Evolutionary conservation across 2,888 invertebrate species (phyloP).

Genomic region (Cerastis rubricosa): DNA sequence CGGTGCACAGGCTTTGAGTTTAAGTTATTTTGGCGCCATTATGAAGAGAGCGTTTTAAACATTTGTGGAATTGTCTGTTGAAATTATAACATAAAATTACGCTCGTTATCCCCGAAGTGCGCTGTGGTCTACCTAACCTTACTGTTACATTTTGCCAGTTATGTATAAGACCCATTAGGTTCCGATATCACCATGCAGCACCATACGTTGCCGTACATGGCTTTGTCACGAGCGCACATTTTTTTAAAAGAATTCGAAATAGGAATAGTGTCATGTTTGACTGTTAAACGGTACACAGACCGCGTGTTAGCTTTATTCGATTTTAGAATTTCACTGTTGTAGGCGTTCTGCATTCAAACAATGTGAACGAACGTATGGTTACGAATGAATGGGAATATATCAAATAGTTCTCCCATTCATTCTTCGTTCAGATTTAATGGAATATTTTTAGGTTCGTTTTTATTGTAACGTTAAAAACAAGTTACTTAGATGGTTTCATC

Average conservation of each 20-base stretch:
- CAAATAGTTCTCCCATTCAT: conserved; percentile 27
- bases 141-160: too few relatives aligned
- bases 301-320: conserved; percentile 25
- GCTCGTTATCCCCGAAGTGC: too few relatives aligned
- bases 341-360: conserved; percentile 28
- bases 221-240: conserved; percentile 54
- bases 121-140: too few relatives aligned
- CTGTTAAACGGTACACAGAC: conserved; percentile 9
- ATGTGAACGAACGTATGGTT: conserved; percentile 2
- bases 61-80: too few relatives aligned
- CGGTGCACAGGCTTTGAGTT: neutral
- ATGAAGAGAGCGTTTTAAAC: neutral
- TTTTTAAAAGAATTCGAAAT: conserved; percentile 35
- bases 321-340: conserved; percentile 35
- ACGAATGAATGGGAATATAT: conserved; percentile 16
- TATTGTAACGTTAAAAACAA: neutral
- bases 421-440: conserved; percentile 18
- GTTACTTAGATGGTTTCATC: neutral
- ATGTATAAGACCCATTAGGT: too few relatives aligned
- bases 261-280: conserved; percentile 19
- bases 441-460: conserved; percentile 2
- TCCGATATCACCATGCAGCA: too few relatives aligned
- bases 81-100: too few relatives aligned
- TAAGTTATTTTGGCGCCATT: neutral
- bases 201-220: neutral